Evolutionary conservation across 2,888 invertebrate genomes (phyloP), one percentile per base, ranked within the genome.

Genomic region (Amphipyra tragopoginis): DNA sequence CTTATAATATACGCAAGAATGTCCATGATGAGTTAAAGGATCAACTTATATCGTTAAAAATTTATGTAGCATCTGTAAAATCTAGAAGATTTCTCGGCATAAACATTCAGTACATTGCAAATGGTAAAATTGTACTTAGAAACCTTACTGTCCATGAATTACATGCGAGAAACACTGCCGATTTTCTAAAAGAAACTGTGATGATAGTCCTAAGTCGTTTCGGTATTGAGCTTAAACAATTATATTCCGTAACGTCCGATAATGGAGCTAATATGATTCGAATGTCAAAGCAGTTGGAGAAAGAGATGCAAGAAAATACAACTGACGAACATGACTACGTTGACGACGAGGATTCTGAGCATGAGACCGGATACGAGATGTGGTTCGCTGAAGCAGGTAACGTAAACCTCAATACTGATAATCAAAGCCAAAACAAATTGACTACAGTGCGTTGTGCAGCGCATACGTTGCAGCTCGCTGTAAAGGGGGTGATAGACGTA

Each of bases 211-310:
- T 38, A 34, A 48, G 34, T 15, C 11, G 39, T 9, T 48, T 29
- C 29, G 10, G 39, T 26, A 48, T 55, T 26, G 39, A 47, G n/a
- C 13, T 55, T 10, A 38, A 55, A 38, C 36, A 55, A 40, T 29
- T 55, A 36, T 55, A 55, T 55, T 45, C 45, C 21, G 44, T 58
- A 36, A 58, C 58, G 6, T 52, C 58, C 29, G 58, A 64, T 54
- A 59, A 64, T 50, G 45, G 53, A 54, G 64, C 59, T 43, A 64
- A 53, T 59, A 63, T 59, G 63, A 52, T 64, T 47, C 39, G 39
- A 48, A 64, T 59, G 47, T 53, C 49, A 43, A 64, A 47, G 26
- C 51, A 48, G 39, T 65, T 50, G 38, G 15, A 40, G 47, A 40
- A 60, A 45, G 59, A 54, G 58, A 58, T 43, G 43, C 36, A 51